Percentiles rank a stretch among this genome's conserved stretches.
These are phyloP conservation scores for Zoroaster sp. DNA, from an alignment of 53 echinoderm and acorn worm species.

Conservation along the genomic window DNA sequence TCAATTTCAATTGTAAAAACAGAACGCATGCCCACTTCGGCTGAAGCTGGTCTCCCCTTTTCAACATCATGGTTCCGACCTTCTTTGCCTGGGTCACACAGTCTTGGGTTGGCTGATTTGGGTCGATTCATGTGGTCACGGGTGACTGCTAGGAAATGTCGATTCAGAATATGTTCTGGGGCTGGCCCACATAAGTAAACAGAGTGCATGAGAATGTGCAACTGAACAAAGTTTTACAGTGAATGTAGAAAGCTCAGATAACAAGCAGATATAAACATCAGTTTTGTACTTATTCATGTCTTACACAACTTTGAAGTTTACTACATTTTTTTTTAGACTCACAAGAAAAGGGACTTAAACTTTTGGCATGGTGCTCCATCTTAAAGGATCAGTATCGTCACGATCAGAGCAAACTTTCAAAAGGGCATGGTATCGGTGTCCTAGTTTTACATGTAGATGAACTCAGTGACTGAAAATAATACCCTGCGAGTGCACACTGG, in stretches of 20 bases:
- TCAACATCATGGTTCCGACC: background rate
- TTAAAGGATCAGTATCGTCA: too few species aligned
- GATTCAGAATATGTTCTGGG: constrained; percentile 20
- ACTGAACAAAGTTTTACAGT: background rate
- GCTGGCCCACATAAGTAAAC: background rate
- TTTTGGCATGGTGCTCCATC: too few species aligned
- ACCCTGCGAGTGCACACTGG: too few species aligned
- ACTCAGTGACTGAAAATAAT: too few species aligned
- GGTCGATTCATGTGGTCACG: constrained; percentile 33
- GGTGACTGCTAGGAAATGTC: constrained; percentile 45
- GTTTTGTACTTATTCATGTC: too few species aligned
- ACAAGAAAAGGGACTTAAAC: too few species aligned
- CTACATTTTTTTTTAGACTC: too few species aligned
- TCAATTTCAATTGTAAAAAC: constrained; percentile 42
- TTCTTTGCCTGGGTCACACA: constrained; percentile 6
- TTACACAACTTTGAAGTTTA: too few species aligned
- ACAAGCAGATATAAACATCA: too few species aligned
- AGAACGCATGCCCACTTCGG: constrained; percentile 12
- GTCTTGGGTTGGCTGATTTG: constrained; percentile 51
- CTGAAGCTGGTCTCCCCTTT: constrained; percentile 30
- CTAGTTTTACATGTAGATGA: too few species aligned
- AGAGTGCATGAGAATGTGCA: background rate
- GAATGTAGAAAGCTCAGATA: background rate
- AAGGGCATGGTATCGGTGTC: too few species aligned
- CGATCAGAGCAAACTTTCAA: too few species aligned